phyloP scores from a whole-genome alignment of 1,140 invertebrate genomes.

The Arctopsyche grandis region DNA sequence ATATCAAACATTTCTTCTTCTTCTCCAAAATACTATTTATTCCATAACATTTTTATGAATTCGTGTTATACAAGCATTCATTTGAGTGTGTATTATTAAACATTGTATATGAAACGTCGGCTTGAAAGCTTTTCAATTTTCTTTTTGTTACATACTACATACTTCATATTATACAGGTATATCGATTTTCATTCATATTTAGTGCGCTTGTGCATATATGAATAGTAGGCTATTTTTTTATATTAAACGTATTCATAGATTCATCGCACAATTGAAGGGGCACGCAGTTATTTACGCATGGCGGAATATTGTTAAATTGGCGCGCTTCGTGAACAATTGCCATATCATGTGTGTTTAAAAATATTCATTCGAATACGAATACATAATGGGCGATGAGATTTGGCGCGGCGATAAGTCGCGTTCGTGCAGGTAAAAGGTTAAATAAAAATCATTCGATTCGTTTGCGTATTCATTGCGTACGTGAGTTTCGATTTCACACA shows the following conservation, averaged over 20 bases:
- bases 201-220: neutral
- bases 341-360: constrained; percentile 19
- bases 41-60: too few relatives aligned
- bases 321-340: constrained; percentile 19
- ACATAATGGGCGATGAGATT: constrained; percentile 11
- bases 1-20: too few relatives aligned
- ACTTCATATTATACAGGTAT: too few relatives aligned
- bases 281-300: neutral
- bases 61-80: too few relatives aligned
- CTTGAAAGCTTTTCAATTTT: too few relatives aligned
- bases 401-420: neutral
- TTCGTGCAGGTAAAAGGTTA: neutral
- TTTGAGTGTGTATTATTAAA: too few relatives aligned
- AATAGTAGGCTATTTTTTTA: neutral
- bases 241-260: neutral
- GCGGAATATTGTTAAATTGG: neutral
- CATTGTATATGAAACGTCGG: too few relatives aligned
- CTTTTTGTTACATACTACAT: too few relatives aligned
- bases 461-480: constrained; percentile 1
- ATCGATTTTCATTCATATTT: too few relatives aligned
- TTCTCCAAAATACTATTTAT: too few relatives aligned
- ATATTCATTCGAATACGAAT: constrained; percentile 11
- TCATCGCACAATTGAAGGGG: neutral
- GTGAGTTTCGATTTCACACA: neutral
- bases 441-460: neutral